Evolutionary conservation across 2,888 invertebrate species (phyloP).

Genomic region (Drosophila austrosaltans): DNA sequence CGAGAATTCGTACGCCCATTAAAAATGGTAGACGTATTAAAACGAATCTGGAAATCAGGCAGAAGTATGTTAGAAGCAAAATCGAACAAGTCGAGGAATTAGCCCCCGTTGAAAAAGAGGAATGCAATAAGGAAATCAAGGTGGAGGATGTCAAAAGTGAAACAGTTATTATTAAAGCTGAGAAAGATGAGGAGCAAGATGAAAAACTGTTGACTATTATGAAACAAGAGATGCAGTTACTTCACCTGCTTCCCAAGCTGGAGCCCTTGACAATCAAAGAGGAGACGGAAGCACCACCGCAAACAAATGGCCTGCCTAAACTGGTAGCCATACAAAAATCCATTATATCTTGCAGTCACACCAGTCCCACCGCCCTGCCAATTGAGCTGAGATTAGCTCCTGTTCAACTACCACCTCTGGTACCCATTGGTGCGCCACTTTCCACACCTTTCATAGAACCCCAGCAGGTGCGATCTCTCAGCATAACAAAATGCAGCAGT

Average conservation of each 20-base stretch:
- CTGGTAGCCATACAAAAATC: conserved; percentile 68
- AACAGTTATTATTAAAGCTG: conserved; percentile 21
- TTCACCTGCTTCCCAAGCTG: conserved; percentile 47
- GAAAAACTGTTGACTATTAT: conserved; percentile 40
- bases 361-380: conserved; percentile 40
- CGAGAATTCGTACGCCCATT: conserved; percentile 79
- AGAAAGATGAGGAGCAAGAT: conserved; percentile 34
- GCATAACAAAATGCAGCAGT: conserved; percentile 60
- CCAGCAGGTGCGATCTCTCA: conserved; percentile 54
- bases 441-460: conserved; percentile 56
- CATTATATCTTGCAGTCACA: conserved; percentile 16
- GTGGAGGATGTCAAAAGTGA: conserved; percentile 18
- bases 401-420: conserved; percentile 65
- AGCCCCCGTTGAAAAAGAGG: conserved; percentile 28
- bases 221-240: conserved; percentile 41
- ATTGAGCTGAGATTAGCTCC: conserved; percentile 60
- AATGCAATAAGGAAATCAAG: conserved; percentile 33
- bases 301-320: conserved; percentile 57
- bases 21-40: conserved; percentile 75
- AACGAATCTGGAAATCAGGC: conserved; percentile 75
- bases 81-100: not conserved
- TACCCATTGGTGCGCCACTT: conserved; percentile 70
- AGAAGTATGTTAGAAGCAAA: conserved; percentile 46
- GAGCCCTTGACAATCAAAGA: conserved; percentile 51
- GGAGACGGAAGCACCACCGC: conserved; percentile 41